Conservation (phyloP, 1,140 invertebrate species). For the Oncopodura yosiiana region DNA sequence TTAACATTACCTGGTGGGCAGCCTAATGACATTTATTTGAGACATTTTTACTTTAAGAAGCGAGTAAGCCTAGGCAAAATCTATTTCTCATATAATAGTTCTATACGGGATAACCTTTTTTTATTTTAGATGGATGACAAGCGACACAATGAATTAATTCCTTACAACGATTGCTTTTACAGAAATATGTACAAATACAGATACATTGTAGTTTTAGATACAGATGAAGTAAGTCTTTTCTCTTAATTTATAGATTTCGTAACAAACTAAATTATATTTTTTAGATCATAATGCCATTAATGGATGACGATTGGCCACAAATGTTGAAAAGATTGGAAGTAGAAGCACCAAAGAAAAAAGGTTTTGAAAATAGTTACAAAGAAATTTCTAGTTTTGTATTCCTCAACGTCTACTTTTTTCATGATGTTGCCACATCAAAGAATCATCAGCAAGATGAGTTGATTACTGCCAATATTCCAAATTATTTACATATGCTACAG, state of each 20-base stretch:
- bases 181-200: slow-evolving; percentile 44
- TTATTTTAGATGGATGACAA: slow-evolving; percentile 37
- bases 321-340: slow-evolving; percentile 33
- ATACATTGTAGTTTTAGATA: slow-evolving; percentile 46
- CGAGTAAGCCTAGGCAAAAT: slow-evolving; percentile 32
- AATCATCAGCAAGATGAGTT: slow-evolving; percentile 21
- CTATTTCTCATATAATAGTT: no score
- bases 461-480: slow-evolving; percentile 14
- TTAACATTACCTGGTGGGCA: slow-evolving; percentile 45
- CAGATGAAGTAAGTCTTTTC: slow-evolving; percentile 46
- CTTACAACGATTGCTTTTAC: slow-evolving; percentile 51
- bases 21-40: slow-evolving; percentile 42
- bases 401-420: slow-evolving; percentile 4
- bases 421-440: not conserved
- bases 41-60: slow-evolving; percentile 41
- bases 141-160: slow-evolving; percentile 47
- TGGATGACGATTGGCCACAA: slow-evolving; percentile 38
- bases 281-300: slow-evolving; percentile 39
- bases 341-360: not conserved
- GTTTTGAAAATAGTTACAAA: no score
- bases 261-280: not conserved
- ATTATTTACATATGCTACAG: slow-evolving; percentile 4
- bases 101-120: no score
- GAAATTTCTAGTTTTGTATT: not conserved
- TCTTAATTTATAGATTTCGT: not conserved